Conservation (phyloP, 2,113 vertebrate genomes). For the Aix galericulata region DNA sequence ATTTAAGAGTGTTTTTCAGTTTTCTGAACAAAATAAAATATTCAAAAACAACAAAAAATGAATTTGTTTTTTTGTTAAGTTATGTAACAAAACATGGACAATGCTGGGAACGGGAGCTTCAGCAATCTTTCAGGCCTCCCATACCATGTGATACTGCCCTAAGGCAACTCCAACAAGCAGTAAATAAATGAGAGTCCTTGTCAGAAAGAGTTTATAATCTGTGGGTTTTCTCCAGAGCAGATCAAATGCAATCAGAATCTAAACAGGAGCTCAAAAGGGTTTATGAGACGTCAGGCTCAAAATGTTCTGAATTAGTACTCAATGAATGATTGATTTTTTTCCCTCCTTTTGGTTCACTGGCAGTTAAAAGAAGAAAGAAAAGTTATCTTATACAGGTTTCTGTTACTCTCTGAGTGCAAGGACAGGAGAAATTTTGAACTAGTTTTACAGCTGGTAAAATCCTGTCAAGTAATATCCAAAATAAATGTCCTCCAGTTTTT, state of each 20-base stretch:
- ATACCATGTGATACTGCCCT: slow-evolving; percentile 22
- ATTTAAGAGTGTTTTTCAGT: background rate
- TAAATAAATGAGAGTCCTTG: slow-evolving; percentile 56
- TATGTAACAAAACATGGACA: slow-evolving; percentile 25
- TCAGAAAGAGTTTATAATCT: slow-evolving; percentile 58
- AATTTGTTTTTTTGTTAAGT: slow-evolving; percentile 46
- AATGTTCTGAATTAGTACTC: slow-evolving; percentile 4
- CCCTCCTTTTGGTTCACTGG: background rate
- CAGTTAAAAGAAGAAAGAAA: background rate
- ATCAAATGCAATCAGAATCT: background rate
- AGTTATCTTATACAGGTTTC: background rate
- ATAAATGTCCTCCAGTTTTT: background rate
- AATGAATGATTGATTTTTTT: slow-evolving; percentile 10
- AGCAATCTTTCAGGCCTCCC: slow-evolving; percentile 22
- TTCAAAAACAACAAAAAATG: background rate
- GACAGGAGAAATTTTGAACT: background rate
- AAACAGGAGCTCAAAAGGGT: background rate
- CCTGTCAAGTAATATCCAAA: background rate
- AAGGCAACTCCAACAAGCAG: slow-evolving; percentile 45
- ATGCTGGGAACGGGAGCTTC: slow-evolving; percentile 38
- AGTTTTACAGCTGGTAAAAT: slow-evolving; percentile 8
- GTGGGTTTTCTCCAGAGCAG: background rate
- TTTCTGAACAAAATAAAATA: background rate
- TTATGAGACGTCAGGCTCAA: background rate
- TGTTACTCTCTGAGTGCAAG: background rate